phyloP scores from a whole-genome alignment of 2,888 invertebrate genomes.

The Drosophila dives region DNA sequence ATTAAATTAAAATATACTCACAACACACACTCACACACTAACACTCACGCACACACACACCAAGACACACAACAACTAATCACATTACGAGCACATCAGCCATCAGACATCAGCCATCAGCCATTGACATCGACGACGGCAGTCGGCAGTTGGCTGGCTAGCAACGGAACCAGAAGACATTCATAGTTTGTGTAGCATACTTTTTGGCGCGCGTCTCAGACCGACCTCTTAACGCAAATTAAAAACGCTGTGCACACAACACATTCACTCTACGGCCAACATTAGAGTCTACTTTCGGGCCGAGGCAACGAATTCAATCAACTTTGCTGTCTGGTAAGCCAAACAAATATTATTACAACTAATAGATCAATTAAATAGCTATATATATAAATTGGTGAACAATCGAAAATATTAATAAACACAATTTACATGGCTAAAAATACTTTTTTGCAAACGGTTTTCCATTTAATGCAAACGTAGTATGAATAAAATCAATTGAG shows the following conservation, averaged over 20 bases:
- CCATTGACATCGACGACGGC: conserved; percentile 52
- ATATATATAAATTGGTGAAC: neutral
- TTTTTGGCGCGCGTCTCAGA: conserved; percentile 71
- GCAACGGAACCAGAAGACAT: conserved; percentile 55
- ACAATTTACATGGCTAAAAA: neutral
- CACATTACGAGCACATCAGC: conserved; percentile 73
- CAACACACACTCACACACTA: conserved; percentile 37
- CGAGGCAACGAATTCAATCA: conserved; percentile 48
- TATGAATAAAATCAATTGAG: neutral
- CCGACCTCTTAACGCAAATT: conserved; percentile 44
- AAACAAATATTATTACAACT: neutral
- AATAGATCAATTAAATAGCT: neutral
- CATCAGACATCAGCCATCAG: conserved; percentile 51
- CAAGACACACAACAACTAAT: conserved; percentile 55
- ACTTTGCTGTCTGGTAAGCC: conserved; percentile 71
- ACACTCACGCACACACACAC: conserved; percentile 16
- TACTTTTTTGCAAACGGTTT: neutral
- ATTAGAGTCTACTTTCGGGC: conserved; percentile 31
- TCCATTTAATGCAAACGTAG: too few relatives aligned
- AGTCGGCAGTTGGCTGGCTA: conserved; percentile 31
- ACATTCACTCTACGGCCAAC: neutral
- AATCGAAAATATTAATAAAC: neutral
- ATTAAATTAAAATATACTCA: conserved; percentile 76
- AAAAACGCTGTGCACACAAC: conserved; percentile 20
- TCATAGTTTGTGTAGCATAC: conserved; percentile 67